A percentile compares a stretch with the other conserved stretches of the same genome.
phyloP scores from a whole-genome alignment of 1,140 invertebrate genomes.

The Cotesia vestalis region DNA sequence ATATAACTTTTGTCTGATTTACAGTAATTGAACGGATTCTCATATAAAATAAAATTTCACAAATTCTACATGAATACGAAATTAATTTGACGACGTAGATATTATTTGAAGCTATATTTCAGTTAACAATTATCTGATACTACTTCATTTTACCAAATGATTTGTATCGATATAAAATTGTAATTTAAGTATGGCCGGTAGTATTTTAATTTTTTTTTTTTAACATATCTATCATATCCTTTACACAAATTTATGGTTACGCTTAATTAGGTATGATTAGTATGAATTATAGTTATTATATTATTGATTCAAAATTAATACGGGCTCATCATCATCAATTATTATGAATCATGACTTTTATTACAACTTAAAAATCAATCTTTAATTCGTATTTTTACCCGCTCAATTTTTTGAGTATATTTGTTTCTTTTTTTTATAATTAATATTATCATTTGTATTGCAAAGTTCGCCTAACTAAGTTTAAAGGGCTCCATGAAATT shows the following conservation, averaged over 20 bases:
- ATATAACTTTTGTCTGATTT: too few species aligned
- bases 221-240: slow-evolving; percentile 37
- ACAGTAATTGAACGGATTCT: too few species aligned
- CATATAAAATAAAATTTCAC: too few species aligned
- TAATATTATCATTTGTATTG: slow-evolving; percentile 31
- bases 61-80: too few species aligned
- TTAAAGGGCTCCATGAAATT: background rate
- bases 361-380: slow-evolving; percentile 11
- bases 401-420: too few species aligned
- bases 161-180: slow-evolving; percentile 58
- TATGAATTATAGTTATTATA: slow-evolving; percentile 13
- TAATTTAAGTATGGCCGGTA: slow-evolving; percentile 62
- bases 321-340: too few species aligned
- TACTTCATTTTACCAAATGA: slow-evolving; percentile 30
- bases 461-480: slow-evolving; percentile 23
- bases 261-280: slow-evolving; percentile 37
- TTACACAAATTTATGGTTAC: slow-evolving; percentile 47
- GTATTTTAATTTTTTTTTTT: slow-evolving; percentile 47
- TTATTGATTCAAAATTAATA: slow-evolving; percentile 12
- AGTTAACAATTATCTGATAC: background rate
- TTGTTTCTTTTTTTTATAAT: slow-evolving; percentile 2
- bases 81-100: too few species aligned
- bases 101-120: too few species aligned
- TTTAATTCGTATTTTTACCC: slow-evolving; percentile 18
- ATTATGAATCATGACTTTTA: background rate